Base-by-base conservation (phyloP, 2,113 vertebrate genomes). In the Puntigrus tetrazona region DNA sequence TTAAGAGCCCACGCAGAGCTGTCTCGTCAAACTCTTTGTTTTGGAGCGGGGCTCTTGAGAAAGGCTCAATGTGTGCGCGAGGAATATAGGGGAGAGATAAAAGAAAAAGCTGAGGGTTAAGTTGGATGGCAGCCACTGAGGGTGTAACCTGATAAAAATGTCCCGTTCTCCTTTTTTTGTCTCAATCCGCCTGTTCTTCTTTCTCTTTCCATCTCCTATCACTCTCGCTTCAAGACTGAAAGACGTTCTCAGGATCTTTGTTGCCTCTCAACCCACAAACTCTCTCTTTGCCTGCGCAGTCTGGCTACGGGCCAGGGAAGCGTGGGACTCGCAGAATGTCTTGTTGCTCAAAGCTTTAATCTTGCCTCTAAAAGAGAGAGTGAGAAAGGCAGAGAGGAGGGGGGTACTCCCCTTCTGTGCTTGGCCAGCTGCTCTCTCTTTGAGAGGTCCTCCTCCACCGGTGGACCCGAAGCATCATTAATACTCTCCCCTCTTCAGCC, bases 301-400 rank as follows among this genome's bases (percentile, higher is more conserved):
- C 73, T 67, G 45, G 85, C 38, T 36, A 22, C 0, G 14, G 36
- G 81, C 77, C 75, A 78, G 25, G 43, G 50, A 85, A 89, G 81
- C 78, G 83, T 89, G 88, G 86, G 82, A 87, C 76, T 84, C 38
- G 31, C 36, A 65, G 84, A 79, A 73, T n/a, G 85, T 82, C 57
- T 73, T 57, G 45, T 82, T 82, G 47, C 76, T 84, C 70, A 69
- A 83, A 77, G 73, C 78, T 84, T 77, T 84, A 88, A 88, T 86
- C 38, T 74, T 61, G 22, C 25, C 36, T 61, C 36, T 76, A 72
- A 55, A 73, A 83, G 69, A 45, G 38, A 45, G 77, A 65, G 83
- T 59, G 78, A 75, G 52, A 73, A 55, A 76, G 59, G 29, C n/a
- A 52, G 31, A 59, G 50, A 14, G 70, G 55, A 41, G 75, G 75